phyloP scores from a whole-genome alignment of 2,113 vertebrate genomes.

The Climacteris rufus region DNA sequence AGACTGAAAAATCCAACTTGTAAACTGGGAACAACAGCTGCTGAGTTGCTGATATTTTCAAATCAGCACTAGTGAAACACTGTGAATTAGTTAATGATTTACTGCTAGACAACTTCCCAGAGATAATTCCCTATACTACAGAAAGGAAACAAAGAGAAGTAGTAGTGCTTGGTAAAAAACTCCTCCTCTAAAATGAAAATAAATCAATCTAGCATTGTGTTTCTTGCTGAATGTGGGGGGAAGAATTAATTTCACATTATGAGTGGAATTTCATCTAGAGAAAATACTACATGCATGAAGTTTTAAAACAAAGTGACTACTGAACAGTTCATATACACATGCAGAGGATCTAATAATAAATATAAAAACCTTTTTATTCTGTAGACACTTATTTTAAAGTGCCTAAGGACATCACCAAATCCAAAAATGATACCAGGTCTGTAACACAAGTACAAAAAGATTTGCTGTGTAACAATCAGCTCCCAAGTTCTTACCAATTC shows the following conservation, averaged over 20 bases:
- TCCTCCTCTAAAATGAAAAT: background rate
- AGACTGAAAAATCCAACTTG: background rate
- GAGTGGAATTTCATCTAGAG: background rate
- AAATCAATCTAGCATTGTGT: background rate
- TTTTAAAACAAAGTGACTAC: background rate
- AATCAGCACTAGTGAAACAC: background rate
- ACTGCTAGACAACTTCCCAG: background rate
- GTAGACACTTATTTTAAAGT: background rate
- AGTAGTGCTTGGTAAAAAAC: background rate
- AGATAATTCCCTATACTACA: background rate
- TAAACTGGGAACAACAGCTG: background rate
- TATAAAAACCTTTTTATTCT: background rate
- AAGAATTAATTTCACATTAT: background rate
- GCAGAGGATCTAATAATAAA: background rate
- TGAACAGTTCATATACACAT: background rate
- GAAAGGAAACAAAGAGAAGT: background rate
- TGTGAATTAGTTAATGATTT: background rate
- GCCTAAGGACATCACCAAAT: background rate
- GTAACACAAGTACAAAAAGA: background rate
- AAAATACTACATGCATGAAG: background rate
- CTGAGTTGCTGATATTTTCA: background rate
- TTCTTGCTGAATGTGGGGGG: background rate
- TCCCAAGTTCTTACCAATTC: conserved; percentile 83
- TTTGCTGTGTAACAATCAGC: background rate
- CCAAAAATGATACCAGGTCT: background rate